These are phyloP conservation scores for Caerostris extrusa DNA, from an alignment of 1,140 invertebrate genomes.

Conservation along the genomic window DNA sequence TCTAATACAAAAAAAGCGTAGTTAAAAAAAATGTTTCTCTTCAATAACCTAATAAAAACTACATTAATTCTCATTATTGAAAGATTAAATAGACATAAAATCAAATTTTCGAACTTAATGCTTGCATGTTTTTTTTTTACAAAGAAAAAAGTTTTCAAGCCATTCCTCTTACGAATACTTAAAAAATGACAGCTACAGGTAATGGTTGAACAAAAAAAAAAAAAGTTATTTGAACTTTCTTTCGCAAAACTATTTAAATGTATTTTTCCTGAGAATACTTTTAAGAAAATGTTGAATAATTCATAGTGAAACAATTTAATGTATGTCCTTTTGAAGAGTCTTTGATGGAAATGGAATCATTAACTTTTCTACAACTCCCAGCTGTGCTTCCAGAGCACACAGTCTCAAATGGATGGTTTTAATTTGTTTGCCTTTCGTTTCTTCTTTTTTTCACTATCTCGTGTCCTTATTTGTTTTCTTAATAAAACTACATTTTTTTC, in stretches of 20 bases:
- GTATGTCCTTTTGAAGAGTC: not conserved
- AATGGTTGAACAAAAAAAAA: not conserved
- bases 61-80: no score
- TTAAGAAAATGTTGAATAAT: slow-evolving; percentile 6
- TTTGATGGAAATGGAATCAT: not conserved
- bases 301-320: slow-evolving; percentile 29
- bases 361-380: not conserved
- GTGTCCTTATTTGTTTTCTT: not conserved
- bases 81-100: no score
- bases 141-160: no score
- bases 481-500: not conserved
- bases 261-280: not conserved
- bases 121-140: no score
- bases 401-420: slow-evolving; percentile 3
- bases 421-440: slow-evolving; percentile 17
- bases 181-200: not conserved
- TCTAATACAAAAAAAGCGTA: no score
- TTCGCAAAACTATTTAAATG: slow-evolving; percentile 3
- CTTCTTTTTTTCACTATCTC: not conserved
- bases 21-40: no score
- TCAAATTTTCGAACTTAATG: no score
- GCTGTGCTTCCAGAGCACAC: not conserved
- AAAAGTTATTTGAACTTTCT: not conserved
- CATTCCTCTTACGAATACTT: not conserved
- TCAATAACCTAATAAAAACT: no score